Conservation (phyloP, 2,797 vertebrate genomes). For the Gallinago stenura region DNA sequence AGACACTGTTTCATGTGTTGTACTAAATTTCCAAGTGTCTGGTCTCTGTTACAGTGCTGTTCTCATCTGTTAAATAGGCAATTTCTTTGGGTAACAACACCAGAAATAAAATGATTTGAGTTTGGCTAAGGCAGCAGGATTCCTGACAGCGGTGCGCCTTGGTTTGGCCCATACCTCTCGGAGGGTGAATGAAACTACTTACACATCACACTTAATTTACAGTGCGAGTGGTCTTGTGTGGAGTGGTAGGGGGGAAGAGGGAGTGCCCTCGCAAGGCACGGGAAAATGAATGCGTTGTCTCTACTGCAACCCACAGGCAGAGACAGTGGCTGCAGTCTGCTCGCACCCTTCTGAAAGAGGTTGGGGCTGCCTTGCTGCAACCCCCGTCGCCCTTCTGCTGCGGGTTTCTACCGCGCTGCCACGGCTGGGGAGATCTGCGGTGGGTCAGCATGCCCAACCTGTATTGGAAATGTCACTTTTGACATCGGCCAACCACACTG, state of each 20-base stretch:
- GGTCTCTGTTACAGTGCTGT: conserved; percentile 54
- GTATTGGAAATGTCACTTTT: background rate
- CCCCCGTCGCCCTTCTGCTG: background rate
- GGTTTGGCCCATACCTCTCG: conserved; percentile 30
- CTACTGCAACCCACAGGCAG: conserved; percentile 71
- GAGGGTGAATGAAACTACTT: background rate
- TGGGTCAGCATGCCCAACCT: accelerated
- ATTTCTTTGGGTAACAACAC: conserved; percentile 55
- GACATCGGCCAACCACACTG: background rate
- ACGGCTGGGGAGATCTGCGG: background rate
- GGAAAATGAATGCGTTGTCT: conserved; percentile 64
- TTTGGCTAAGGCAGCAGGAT: conserved; percentile 35
- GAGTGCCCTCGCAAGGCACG: conserved; percentile 38
- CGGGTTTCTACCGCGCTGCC: background rate
- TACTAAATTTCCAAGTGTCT: conserved; percentile 60
- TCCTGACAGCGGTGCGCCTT: background rate
- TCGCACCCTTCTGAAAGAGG: background rate
- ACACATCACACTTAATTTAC: background rate
- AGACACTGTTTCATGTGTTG: conserved; percentile 42
- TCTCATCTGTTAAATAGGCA: conserved; percentile 57
- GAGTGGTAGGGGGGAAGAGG: conserved; percentile 51
- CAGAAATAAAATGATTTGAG: conserved; percentile 22
- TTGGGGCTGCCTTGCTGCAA: background rate
- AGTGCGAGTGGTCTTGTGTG: conserved; percentile 38
- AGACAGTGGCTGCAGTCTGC: conserved; percentile 64